Conservation (phyloP, 1,140 invertebrate species). For the Druon quercuslanigerum region DNA sequence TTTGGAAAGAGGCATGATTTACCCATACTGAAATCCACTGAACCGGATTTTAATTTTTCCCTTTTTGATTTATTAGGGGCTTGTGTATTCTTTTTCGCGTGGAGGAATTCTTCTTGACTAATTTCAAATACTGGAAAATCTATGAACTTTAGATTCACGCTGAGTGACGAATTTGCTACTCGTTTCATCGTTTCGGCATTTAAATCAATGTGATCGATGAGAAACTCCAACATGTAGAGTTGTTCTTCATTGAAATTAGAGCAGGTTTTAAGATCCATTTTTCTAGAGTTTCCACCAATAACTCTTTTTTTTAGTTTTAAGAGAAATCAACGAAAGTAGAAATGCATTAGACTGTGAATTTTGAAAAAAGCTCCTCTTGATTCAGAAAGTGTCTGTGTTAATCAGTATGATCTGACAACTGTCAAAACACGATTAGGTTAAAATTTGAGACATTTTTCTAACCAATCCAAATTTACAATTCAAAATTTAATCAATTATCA, state of each 20-base stretch:
- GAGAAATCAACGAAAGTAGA: not conserved
- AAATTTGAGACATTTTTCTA: too few relatives aligned
- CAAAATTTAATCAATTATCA: too few relatives aligned
- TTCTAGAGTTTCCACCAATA: not conserved
- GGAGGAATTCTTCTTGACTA: constrained; percentile 39
- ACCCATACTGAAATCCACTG: constrained; percentile 47
- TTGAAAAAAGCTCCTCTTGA: not conserved
- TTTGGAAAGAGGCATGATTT: constrained; percentile 62
- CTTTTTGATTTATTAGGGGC: not conserved
- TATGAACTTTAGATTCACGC: constrained; percentile 50
- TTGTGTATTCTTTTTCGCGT: constrained; percentile 27
- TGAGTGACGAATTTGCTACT: constrained; percentile 34
- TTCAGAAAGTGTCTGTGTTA: not conserved
- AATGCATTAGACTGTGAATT: constrained; percentile 21
- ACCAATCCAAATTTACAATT: too few relatives aligned
- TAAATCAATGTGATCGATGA: constrained; percentile 52
- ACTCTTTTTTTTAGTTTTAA: not conserved
- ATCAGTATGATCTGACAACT: too few relatives aligned
- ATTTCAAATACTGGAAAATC: constrained; percentile 57
- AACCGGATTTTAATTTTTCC: not conserved
- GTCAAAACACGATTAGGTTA: too few relatives aligned
- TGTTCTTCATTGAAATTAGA: constrained; percentile 46
- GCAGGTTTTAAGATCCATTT: not conserved
- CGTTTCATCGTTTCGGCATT: constrained; percentile 32
- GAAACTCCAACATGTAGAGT: constrained; percentile 63